These are phyloP conservation scores for Argyrosomus japonicus DNA, from an alignment of 2,113 vertebrate genomes.

Conservation along the genomic window DNA sequence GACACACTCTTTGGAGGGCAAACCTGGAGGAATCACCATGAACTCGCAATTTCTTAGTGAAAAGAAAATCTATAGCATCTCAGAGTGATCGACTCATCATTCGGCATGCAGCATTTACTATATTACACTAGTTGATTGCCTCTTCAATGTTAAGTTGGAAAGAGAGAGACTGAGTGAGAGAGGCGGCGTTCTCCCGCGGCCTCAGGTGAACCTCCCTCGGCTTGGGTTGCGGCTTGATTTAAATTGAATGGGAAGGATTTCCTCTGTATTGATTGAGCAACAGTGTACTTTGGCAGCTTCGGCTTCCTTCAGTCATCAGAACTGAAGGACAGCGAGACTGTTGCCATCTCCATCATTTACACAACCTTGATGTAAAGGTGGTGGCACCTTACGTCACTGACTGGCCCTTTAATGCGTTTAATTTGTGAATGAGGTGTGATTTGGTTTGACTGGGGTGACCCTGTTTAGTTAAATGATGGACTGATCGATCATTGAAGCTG, in stretches of 20 bases:
- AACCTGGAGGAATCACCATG: background rate
- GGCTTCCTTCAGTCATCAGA: constrained; percentile 51
- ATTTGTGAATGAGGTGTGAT: constrained; percentile 9
- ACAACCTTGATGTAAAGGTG: constrained; percentile 39
- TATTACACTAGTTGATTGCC: constrained; percentile 21
- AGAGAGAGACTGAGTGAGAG: background rate
- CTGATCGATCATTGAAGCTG: background rate
- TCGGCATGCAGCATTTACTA: constrained; percentile 1
- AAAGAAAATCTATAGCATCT: background rate
- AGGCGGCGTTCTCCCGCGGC: background rate
- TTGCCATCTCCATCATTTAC: constrained; percentile 43
- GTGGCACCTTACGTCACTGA: background rate
- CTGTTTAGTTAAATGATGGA: constrained; percentile 5
- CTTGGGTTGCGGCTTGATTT: constrained; percentile 28
- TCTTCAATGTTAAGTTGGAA: background rate
- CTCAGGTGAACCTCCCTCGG: constrained; percentile 45
- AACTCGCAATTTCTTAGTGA: constrained; percentile 2
- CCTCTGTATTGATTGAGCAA: constrained; percentile 69
- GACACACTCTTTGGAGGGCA: too few species aligned
- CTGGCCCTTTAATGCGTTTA: background rate
- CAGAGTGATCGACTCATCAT: background rate
- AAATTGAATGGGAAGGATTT: constrained; percentile 70
- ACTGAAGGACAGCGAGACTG: constrained; percentile 64
- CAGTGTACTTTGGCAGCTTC: constrained; percentile 60
- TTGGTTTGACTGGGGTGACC: background rate